Conservation (phyloP, 2,797 vertebrate genomes). For the Tiaroga cobitis region DNA sequence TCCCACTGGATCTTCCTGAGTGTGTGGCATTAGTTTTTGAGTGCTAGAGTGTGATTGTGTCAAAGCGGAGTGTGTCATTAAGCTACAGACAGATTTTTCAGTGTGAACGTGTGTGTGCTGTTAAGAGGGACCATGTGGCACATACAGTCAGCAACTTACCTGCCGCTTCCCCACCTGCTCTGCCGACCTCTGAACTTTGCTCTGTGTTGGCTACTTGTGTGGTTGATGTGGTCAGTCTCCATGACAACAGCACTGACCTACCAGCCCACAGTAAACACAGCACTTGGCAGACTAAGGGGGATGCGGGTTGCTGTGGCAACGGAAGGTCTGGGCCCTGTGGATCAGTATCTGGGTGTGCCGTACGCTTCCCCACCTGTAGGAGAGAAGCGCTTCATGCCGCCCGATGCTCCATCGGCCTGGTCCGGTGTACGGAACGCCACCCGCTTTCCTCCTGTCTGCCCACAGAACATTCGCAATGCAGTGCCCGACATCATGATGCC, state of each 20-base stretch:
- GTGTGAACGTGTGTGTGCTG: slow-evolving; percentile 3
- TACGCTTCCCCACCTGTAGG: slow-evolving; percentile 88
- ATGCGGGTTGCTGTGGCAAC: slow-evolving; percentile 87
- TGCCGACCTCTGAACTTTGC: slow-evolving; percentile 64
- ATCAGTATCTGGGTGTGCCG: slow-evolving; percentile 89
- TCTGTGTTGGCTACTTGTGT: slow-evolving; percentile 78
- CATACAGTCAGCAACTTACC: slow-evolving; percentile 41
- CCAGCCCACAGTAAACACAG: slow-evolving; percentile 88
- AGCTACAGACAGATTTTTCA: slow-evolving; percentile 16
- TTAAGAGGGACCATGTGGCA: slow-evolving; percentile 54
- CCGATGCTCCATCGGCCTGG: slow-evolving; percentile 89
- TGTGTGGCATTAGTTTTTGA: slow-evolving; percentile 13
- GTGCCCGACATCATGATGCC: slow-evolving; percentile 93
- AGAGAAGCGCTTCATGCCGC: slow-evolving; percentile 87
- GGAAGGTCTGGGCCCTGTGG: slow-evolving; percentile 82
- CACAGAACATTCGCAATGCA: slow-evolving; percentile 89
- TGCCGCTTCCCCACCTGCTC: slow-evolving; percentile 41
- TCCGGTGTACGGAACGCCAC: slow-evolving; percentile 88
- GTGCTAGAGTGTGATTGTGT: neutral
- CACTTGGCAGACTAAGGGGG: slow-evolving; percentile 88
- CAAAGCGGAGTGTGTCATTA: neutral
- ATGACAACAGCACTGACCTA: slow-evolving; percentile 78
- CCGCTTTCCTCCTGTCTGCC: slow-evolving; percentile 90
- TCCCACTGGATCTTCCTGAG: slow-evolving; percentile 27
- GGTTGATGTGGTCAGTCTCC: slow-evolving; percentile 77